Percentiles rank a stretch among this genome's conserved stretches.
Evolutionary conservation across 53 echinoderm and acorn worm species (phyloP).

Genomic region (Paracentrotus lividus): DNA sequence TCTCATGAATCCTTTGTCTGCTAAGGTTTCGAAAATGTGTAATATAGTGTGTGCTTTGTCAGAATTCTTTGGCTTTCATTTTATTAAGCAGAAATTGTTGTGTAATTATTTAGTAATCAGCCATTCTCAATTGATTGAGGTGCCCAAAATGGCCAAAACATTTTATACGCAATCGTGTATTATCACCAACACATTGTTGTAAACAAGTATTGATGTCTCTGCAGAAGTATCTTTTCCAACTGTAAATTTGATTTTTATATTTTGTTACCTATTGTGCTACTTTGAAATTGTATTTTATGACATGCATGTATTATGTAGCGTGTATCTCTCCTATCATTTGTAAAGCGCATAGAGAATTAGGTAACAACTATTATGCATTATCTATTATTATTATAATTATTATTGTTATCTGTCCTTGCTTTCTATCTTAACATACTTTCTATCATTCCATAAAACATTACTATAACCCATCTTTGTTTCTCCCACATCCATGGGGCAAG

Average conservation of each 20-base stretch:
- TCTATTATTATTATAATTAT: too few species aligned
- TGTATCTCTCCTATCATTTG: too few species aligned
- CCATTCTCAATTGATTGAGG: background rate
- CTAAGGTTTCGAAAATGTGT: background rate
- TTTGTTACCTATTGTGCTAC: too few species aligned
- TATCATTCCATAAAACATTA: slow-evolving; percentile 13
- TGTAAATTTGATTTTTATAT: too few species aligned
- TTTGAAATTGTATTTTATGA: too few species aligned
- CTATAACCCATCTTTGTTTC: slow-evolving; percentile 7
- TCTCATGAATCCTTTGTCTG: background rate
- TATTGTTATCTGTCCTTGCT: background rate
- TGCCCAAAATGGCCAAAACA: background rate
- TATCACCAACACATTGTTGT: background rate
- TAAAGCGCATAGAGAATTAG: too few species aligned
- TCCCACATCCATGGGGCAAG: background rate
- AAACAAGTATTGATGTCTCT: slow-evolving; percentile 34
- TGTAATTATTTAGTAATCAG: background rate
- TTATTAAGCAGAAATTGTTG: background rate
- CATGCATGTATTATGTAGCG: too few species aligned
- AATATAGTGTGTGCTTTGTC: background rate
- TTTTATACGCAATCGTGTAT: background rate
- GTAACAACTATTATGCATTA: too few species aligned
- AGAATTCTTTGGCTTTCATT: background rate
- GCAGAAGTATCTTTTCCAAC: too few species aligned
- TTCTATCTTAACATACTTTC: background rate